Evolutionary conservation across 2,888 invertebrate genomes (phyloP).

Genomic region (Thecocarcelia acutangulata): DNA sequence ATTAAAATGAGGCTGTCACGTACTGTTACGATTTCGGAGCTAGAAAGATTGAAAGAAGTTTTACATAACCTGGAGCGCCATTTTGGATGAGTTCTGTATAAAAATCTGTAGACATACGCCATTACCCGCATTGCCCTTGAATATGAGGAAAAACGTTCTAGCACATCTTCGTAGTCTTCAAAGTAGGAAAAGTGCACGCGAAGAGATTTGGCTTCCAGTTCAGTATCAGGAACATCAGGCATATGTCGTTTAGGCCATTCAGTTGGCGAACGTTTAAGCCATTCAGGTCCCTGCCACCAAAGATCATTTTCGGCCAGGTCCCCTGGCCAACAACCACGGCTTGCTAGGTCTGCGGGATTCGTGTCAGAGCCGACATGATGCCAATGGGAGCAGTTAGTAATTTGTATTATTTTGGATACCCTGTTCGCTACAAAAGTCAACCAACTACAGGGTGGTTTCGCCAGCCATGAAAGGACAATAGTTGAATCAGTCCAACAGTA

Average conservation of each 20-base stretch:
- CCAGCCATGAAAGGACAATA: not conserved
- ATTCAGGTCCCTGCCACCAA: slow-evolving; percentile 54
- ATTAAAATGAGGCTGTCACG: slow-evolving; percentile 4
- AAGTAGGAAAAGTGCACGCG: slow-evolving; percentile 16
- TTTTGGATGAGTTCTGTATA: not conserved
- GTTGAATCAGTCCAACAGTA: slow-evolving; percentile 2
- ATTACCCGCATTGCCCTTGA: too few relatives aligned
- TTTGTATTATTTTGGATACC: slow-evolving; percentile 46
- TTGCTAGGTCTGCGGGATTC: too few relatives aligned
- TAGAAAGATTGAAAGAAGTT: not conserved
- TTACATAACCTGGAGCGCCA: not conserved
- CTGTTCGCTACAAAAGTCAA: too few relatives aligned
- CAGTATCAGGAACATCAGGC: not conserved
- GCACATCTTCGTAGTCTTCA: slow-evolving; percentile 4
- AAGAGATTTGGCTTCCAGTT: slow-evolving; percentile 35
- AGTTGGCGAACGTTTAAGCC: not conserved
- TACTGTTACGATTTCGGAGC: slow-evolving; percentile 9
- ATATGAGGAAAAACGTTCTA: slow-evolving; percentile 47
- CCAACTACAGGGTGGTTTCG: slow-evolving; percentile 47
- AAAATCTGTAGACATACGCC: slow-evolving; percentile 46
- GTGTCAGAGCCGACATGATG: slow-evolving; percentile 50
- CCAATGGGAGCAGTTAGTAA: slow-evolving; percentile 38
- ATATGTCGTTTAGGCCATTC: not conserved
- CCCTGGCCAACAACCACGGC: slow-evolving; percentile 48
- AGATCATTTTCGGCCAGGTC: slow-evolving; percentile 5